phyloP scores from a whole-genome alignment of 37 sponge, comb jelly and placozoan genomes.

The Sycon ciliatum region DNA sequence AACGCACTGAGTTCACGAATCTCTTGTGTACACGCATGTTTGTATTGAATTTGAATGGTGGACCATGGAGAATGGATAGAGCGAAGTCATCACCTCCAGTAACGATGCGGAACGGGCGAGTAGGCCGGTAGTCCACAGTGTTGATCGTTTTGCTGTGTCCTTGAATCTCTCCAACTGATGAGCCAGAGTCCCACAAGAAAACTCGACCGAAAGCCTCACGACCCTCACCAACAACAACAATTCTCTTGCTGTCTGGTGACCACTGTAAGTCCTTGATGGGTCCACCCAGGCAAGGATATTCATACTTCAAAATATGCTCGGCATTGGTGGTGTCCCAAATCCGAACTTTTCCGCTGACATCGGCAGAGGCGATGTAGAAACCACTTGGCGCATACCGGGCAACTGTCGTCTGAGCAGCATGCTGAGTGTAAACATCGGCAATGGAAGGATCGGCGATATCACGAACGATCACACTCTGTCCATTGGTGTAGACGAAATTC shows the following conservation, averaged over 20 bases:
- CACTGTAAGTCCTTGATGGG: slow-evolving; percentile 86
- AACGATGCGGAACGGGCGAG: slow-evolving; percentile 76
- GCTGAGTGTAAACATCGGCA: slow-evolving; percentile 78
- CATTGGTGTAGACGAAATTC: slow-evolving; percentile 80
- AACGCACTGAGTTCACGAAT: slow-evolving; percentile 76
- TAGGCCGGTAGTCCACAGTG: slow-evolving; percentile 63
- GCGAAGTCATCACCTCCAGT: slow-evolving; percentile 78
- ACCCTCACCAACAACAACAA: slow-evolving; percentile 85
- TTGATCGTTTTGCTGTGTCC: slow-evolving; percentile 78
- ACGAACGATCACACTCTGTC: slow-evolving; percentile 77
- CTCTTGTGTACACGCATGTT: slow-evolving; percentile 43
- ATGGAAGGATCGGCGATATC: slow-evolving; percentile 75
- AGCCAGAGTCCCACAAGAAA: slow-evolving; percentile 94
- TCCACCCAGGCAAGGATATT: slow-evolving; percentile 73
- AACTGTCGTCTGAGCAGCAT: slow-evolving; percentile 72
- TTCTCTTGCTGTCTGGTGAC: slow-evolving; percentile 92
- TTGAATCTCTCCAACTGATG: slow-evolving; percentile 67
- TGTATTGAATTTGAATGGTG: slow-evolving; percentile 78
- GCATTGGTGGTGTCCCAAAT: slow-evolving; percentile 98
- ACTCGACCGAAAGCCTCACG: slow-evolving; percentile 77
- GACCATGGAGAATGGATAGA: slow-evolving; percentile 65
- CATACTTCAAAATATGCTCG: slow-evolving; percentile 85
- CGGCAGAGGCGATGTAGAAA: slow-evolving; percentile 90
- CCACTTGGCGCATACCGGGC: slow-evolving; percentile 90
- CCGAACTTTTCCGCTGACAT: slow-evolving; percentile 78